phyloP scores from a whole-genome alignment of 1,140 invertebrate genomes.

The Nasonia vitripennis region DNA sequence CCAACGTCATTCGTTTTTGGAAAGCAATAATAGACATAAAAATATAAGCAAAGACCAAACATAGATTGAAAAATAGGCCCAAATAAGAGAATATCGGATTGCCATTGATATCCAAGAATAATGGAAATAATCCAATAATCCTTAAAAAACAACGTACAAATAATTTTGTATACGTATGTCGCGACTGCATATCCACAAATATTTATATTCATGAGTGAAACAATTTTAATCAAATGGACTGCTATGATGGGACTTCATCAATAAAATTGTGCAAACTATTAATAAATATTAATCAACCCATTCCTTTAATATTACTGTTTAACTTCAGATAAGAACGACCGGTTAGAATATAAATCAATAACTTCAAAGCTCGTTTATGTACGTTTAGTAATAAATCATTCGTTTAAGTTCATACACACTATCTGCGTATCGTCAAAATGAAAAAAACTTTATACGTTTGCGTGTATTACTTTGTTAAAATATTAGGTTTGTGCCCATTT shows the following conservation, averaged over 20 bases:
- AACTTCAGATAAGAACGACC: neutral
- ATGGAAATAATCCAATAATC: constrained; percentile 38
- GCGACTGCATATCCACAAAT: neutral
- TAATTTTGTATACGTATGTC: neutral
- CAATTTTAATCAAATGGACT: no score
- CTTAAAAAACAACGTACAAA: constrained; percentile 27
- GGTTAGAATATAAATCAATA: neutral
- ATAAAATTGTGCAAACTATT: neutral
- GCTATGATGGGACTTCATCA: no score
- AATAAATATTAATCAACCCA: neutral
- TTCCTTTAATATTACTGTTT: neutral
- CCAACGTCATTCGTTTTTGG: neutral
- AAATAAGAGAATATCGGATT: constrained; percentile 15
- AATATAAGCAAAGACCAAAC: neutral
- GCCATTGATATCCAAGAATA: neutral
- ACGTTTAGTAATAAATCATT: no score
- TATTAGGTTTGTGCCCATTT: constrained; percentile 4
- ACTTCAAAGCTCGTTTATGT: no score
- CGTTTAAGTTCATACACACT: no score
- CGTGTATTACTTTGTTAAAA: constrained; percentile 6
- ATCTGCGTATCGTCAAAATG: neutral
- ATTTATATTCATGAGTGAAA: no score
- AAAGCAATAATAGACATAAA: neutral
- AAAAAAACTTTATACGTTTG: neutral
- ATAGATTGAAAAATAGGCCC: neutral